Base-by-base conservation (phyloP, 2,113 vertebrate genomes). In the Syngnathus floridae region DNA sequence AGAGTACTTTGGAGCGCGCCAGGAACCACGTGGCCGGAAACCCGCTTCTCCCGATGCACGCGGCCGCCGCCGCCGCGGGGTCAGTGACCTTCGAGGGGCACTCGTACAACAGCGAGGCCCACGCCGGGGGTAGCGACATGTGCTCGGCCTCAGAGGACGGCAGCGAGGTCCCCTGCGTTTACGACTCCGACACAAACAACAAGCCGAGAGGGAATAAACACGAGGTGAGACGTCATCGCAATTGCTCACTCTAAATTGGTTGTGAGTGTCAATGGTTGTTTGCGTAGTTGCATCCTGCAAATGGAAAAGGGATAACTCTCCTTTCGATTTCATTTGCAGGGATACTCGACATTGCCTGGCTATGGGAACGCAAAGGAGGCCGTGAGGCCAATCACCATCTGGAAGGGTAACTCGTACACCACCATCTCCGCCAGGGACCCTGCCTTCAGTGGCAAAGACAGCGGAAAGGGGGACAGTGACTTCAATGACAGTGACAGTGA, bases 401-500 rank as follows among this genome's bases (percentile, higher is more conserved):
- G 96, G 96, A 98, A 98, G 76, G 95, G 96, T 0, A 96, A 96
- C 62, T 94, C 95, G 0, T 97, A 95, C 82, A 95, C 95, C 73
- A 95, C 94, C 62, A 95, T 97, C 77, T 94, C 95, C 0, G 93
- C 93, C 51, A 81, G 93, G 57, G 95, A 97, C 79, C 94, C 91
- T 0, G 94, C 94, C 66, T 98, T 98, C 87, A 99, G 97, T 1
- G 96, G 96, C 67, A 99, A 98, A 85, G 97, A 99, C 86, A 99
- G 96, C 0, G 96, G 96, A 41, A 98, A 98, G 84, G 97, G 97
- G 0, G 96, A 99, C 89, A 98, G 97, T 4, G 97, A 99, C 87
- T 99, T 96, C 85, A 99, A 97, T 0, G 95, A 98, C 90, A 98
- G 97, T 0, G 97, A 99, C 72, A 98, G 96, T 0, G 97, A 99